Evolutionary conservation across 2,113 vertebrate genomes (phyloP).

Genomic region (Poeciliopsis prolifica): DNA sequence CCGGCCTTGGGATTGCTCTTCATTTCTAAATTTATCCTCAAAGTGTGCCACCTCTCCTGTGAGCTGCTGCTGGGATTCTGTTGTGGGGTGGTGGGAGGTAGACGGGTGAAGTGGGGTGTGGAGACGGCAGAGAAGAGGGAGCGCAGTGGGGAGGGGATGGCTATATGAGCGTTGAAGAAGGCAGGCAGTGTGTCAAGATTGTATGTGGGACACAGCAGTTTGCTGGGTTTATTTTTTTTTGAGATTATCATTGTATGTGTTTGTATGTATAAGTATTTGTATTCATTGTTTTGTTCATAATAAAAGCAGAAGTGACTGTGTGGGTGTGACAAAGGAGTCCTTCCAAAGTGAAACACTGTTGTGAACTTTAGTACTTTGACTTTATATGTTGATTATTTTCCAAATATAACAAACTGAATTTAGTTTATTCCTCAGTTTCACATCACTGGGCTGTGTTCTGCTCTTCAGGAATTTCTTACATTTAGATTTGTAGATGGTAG

Average conservation of each 20-base stretch:
- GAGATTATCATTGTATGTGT: constrained; percentile 43
- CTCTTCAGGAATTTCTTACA: too few relatives aligned
- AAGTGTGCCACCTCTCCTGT: constrained; percentile 95
- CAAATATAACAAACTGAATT: too few relatives aligned
- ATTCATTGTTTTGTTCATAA: too few relatives aligned
- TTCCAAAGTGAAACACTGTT: too few relatives aligned
- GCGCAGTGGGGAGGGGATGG: constrained; percentile 32
- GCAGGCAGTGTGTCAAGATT: constrained; percentile 10
- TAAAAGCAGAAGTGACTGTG: too few relatives aligned
- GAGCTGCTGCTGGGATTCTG: constrained; percentile 87
- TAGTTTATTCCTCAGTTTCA: too few relatives aligned
- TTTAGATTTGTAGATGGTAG: too few relatives aligned
- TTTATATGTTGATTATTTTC: too few relatives aligned
- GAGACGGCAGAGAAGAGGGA: constrained; percentile 42
- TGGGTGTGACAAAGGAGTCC: too few relatives aligned
- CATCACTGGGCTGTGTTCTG: too few relatives aligned
- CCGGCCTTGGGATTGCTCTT: constrained; percentile 81
- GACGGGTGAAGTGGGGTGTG: constrained; percentile 35
- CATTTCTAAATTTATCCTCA: constrained; percentile 86
- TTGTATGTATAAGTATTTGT: too few relatives aligned
- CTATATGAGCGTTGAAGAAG: constrained; percentile 38
- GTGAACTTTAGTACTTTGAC: too few relatives aligned
- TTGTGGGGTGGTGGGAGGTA: constrained; percentile 31
- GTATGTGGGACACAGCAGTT: constrained; percentile 82
- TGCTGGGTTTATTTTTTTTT: constrained; percentile 42